Conservation (phyloP, 1,140 invertebrate species). For the Scylla paramamosain region DNA sequence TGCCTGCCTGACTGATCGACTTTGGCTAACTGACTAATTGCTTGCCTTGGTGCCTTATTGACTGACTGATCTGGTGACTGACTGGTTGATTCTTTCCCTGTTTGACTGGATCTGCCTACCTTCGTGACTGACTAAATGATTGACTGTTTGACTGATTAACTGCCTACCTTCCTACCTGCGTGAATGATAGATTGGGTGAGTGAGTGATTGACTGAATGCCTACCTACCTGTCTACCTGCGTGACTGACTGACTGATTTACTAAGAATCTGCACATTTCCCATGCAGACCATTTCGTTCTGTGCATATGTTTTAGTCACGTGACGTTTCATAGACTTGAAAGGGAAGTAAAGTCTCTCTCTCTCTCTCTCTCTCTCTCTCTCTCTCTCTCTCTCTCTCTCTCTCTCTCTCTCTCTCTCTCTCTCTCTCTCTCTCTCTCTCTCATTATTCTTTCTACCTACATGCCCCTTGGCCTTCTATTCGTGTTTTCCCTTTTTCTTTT, state of each 20-base stretch:
- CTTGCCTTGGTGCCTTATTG: too few species aligned
- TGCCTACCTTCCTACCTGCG: too few species aligned
- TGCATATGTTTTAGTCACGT: not conserved
- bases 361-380: too few species aligned
- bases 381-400: not conserved
- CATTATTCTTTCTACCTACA: not conserved
- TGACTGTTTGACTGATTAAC: too few species aligned
- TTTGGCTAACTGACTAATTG: not conserved
- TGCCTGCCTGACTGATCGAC: not conserved
- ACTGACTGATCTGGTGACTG: too few species aligned
- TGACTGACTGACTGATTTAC: not conserved
- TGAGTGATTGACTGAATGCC: not conserved
- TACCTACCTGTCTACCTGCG: not conserved
- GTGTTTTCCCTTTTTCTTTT: not conserved
- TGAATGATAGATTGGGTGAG: too few species aligned
- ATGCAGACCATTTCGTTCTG: not conserved
- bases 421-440: not conserved
- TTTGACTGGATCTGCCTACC: not conserved
- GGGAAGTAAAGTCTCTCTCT: not conserved
- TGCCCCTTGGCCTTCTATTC: not conserved
- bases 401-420: constrained; percentile 8
- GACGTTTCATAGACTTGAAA: not conserved
- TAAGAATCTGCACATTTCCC: not conserved
- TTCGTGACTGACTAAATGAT: too few species aligned
- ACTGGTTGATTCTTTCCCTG: not conserved